These are phyloP conservation scores for Agrochola lychnidis DNA, from an alignment of 2,888 invertebrate genomes.

Conservation along the genomic window DNA sequence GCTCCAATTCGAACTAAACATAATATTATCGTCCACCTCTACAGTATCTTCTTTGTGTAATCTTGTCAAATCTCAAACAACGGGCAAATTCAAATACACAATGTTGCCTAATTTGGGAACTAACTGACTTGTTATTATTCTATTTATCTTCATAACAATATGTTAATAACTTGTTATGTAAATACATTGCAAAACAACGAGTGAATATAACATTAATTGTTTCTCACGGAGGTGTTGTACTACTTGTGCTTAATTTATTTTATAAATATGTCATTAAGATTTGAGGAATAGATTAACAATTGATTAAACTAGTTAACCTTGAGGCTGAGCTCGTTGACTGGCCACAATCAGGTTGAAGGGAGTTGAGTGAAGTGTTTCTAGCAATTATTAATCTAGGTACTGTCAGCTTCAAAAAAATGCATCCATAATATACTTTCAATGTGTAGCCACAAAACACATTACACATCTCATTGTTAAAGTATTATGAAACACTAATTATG, in stretches of 20 bases:
- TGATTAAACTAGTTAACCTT: conserved; percentile 59
- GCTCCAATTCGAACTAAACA: conserved; percentile 4
- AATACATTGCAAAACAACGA: conserved; percentile 54
- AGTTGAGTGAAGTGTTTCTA: conserved; percentile 24
- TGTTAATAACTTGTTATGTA: conserved; percentile 59
- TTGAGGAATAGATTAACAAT: conserved; percentile 60
- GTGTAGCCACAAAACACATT: not conserved
- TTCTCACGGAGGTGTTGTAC: conserved; percentile 62
- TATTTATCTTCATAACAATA: conserved; percentile 55
- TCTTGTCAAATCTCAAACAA: conserved; percentile 30
- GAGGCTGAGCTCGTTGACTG: conserved; percentile 40
- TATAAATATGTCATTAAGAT: conserved; percentile 63
- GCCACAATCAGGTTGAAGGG: conserved; percentile 32
- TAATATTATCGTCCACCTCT: conserved; percentile 2
- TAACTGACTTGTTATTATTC: conserved; percentile 37
- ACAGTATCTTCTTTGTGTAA: conserved; percentile 1
- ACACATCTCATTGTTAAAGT: not conserved
- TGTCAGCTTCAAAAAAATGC: not conserved
- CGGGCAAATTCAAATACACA: conserved; percentile 23
- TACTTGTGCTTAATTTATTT: conserved; percentile 50
- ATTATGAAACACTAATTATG: not conserved
- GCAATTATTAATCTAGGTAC: not conserved
- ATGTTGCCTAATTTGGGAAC: conserved; percentile 54
- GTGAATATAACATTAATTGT: conserved; percentile 56
- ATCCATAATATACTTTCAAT: not conserved